Evolutionary conservation across 2,888 invertebrate genomes (phyloP).

Genomic region (Melieria omissa): DNA sequence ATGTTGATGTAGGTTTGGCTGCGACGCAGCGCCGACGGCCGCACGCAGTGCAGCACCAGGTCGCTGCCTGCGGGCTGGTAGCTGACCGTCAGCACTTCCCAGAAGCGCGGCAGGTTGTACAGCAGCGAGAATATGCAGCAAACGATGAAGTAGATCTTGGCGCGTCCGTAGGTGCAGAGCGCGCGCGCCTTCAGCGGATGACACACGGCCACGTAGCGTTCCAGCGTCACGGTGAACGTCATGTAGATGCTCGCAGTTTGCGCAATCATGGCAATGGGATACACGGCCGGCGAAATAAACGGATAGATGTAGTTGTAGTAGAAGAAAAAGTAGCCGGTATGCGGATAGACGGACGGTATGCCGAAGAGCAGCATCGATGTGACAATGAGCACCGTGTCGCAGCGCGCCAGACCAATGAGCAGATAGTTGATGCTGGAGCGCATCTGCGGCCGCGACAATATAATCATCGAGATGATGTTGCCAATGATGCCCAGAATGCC

Average conservation of each 20-base stretch:
- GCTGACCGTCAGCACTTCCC: constrained; percentile 73
- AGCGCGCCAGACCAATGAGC: constrained; percentile 91
- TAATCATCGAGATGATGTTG: constrained; percentile 90
- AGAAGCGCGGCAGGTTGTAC: constrained; percentile 87
- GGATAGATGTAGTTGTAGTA: constrained; percentile 85
- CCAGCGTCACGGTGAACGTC: constrained; percentile 88
- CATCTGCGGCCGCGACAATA: constrained; percentile 93
- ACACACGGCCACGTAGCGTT: constrained; percentile 94
- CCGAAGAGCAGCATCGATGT: constrained; percentile 89
- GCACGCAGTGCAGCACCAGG: constrained; percentile 77
- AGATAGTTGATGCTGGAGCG: constrained; percentile 95
- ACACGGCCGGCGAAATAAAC: constrained; percentile 81
- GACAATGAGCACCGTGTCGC: constrained; percentile 90
- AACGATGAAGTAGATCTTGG: constrained; percentile 83
- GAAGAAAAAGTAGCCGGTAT: constrained; percentile 80
- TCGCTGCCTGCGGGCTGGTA: constrained; percentile 60
- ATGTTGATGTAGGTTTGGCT: constrained; percentile 82
- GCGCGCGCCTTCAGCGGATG: constrained; percentile 89
- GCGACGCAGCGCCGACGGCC: constrained; percentile 75
- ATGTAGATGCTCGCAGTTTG: constrained; percentile 96
- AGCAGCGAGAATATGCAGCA: constrained; percentile 83
- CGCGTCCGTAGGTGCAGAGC: constrained; percentile 89
- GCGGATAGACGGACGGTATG: constrained; percentile 85
- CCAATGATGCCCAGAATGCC: constrained; percentile 88
- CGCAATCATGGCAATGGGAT: constrained; percentile 85